A percentile compares a stretch with the other conserved stretches of the same genome.
phyloP scores from a whole-genome alignment of 2,888 invertebrate genomes.

The Dasypolia templi region DNA sequence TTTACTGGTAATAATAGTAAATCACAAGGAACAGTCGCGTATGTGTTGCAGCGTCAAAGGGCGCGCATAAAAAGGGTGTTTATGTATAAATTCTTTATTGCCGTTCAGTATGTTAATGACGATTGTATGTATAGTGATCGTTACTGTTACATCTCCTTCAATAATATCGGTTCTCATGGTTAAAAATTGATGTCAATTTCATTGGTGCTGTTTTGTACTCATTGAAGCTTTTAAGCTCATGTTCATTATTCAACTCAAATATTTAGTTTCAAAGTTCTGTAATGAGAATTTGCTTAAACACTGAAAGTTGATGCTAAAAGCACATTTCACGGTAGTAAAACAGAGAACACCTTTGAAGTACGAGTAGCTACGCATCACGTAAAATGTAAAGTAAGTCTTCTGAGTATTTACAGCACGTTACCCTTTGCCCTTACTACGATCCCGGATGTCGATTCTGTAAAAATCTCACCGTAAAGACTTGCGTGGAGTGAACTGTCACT shows the following conservation, averaged over 20 bases:
- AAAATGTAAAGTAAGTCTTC: slow-evolving; percentile 28
- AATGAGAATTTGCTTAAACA: slow-evolving; percentile 9
- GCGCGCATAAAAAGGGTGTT: slow-evolving; percentile 82
- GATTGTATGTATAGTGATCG: slow-evolving; percentile 70
- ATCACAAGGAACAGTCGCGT: slow-evolving; percentile 84
- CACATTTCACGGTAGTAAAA: slow-evolving; percentile 47
- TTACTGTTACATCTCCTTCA: slow-evolving; percentile 58
- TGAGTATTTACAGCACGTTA: slow-evolving; percentile 34
- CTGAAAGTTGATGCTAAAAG: slow-evolving; percentile 34
- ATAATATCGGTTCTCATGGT: slow-evolving; percentile 42
- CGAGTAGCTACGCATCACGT: slow-evolving; percentile 37
- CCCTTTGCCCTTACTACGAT: not conserved
- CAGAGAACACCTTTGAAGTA: slow-evolving; percentile 38
- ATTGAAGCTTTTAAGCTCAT: not conserved
- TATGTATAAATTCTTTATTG: slow-evolving; percentile 75
- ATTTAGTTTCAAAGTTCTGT: slow-evolving; percentile 24
- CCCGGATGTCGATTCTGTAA: no score
- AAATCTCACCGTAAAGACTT: no score
- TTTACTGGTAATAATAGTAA: slow-evolving; percentile 90
- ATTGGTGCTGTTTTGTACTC: slow-evolving; percentile 1
- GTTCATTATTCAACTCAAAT: slow-evolving; percentile 10
- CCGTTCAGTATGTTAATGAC: slow-evolving; percentile 61
- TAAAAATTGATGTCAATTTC: slow-evolving; percentile 13
- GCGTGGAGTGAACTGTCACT: no score
- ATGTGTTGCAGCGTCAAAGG: slow-evolving; percentile 79